phyloP scores from a whole-genome alignment of 2,888 invertebrate genomes.

The Molorchus minor region DNA sequence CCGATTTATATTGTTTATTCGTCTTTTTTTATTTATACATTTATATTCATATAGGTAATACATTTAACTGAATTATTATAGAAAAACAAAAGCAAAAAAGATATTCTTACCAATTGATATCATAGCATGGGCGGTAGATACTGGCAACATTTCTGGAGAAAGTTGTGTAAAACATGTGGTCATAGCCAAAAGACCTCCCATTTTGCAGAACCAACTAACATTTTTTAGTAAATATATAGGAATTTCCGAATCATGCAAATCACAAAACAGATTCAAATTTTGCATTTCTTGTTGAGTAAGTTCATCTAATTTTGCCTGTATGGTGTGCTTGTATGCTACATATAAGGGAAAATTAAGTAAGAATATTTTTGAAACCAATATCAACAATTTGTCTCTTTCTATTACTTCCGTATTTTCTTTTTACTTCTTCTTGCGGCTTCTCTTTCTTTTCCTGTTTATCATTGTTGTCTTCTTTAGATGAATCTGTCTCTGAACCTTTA shows the following conservation, averaged over 20 bases:
- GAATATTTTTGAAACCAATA: conserved; percentile 88
- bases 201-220: conserved; percentile 93
- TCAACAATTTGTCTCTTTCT: conserved; percentile 88
- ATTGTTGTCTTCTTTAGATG: conserved; percentile 66
- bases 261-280: conserved; percentile 82
- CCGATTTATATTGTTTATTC: too few species aligned
- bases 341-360: conserved; percentile 89
- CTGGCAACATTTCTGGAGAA: conserved; percentile 77
- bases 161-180: conserved; percentile 84
- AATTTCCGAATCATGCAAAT: conserved; percentile 92
- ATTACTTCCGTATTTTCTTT: conserved; percentile 66
- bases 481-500: conserved; percentile 42
- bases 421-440: conserved; percentile 47
- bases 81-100: too few species aligned
- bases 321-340: conserved; percentile 86
- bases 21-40: too few species aligned
- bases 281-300: conserved; percentile 85
- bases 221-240: conserved; percentile 89
- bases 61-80: too few species aligned
- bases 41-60: too few species aligned
- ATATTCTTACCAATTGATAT: conserved; percentile 78
- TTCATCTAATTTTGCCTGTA: conserved; percentile 83
- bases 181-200: conserved; percentile 88
- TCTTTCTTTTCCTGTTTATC: conserved; percentile 67
- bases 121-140: conserved; percentile 90